Percentiles rank a stretch among this genome's conserved stretches.
These are phyloP conservation scores for Patagioenas fasciata DNA, from an alignment of 2,113 vertebrate genomes.

Conservation along the genomic window DNA sequence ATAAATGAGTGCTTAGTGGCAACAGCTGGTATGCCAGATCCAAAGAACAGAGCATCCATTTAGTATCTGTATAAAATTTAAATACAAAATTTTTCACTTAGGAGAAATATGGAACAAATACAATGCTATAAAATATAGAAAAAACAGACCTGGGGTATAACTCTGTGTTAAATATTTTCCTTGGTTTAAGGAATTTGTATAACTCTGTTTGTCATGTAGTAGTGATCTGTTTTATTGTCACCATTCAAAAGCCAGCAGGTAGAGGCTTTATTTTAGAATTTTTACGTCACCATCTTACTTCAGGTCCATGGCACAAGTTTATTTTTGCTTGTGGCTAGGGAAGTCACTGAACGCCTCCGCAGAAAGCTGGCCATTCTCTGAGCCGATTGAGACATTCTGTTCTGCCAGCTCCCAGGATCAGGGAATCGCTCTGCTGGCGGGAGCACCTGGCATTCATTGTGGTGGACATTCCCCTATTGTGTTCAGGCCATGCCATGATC, in stretches of 20 bases:
- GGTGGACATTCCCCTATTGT: background rate
- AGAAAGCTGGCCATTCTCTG: background rate
- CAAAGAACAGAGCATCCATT: background rate
- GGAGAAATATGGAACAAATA: background rate
- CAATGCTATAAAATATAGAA: background rate
- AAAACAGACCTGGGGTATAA: background rate
- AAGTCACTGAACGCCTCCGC: background rate
- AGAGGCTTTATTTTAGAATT: background rate
- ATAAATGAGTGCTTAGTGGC: background rate
- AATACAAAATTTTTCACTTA: background rate
- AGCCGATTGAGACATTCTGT: background rate
- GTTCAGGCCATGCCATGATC: background rate
- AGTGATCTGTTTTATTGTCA: background rate
- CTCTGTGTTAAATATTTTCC: background rate
- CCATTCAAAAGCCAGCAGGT: background rate
- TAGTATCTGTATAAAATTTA: background rate
- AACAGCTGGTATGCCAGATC: background rate
- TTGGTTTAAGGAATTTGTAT: background rate
- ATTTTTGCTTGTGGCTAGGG: background rate
- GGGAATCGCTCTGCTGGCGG: background rate
- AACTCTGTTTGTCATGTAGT: background rate
- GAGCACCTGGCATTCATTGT: conserved; percentile 5
- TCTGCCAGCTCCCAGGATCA: conserved; percentile 6
- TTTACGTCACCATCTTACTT: background rate
- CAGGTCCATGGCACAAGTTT: background rate